Conservation (phyloP, 2,888 invertebrate genomes). For the Selenia dentaria region DNA sequence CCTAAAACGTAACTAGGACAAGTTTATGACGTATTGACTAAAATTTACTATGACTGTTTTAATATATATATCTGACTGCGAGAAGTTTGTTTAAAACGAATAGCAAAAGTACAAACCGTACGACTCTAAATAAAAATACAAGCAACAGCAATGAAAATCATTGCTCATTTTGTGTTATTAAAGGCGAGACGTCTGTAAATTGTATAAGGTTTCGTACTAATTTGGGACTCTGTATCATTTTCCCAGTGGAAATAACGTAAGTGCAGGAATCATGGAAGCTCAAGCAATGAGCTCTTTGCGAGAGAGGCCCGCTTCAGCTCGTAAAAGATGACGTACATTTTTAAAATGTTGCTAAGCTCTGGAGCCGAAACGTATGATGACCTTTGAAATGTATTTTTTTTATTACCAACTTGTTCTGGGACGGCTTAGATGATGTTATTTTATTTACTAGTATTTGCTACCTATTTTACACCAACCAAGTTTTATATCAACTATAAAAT, state of each 20-base stretch:
- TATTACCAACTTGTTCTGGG: background rate
- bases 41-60: too few species aligned
- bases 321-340: slow-evolving; percentile 20
- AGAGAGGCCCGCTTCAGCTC: slow-evolving; percentile 25
- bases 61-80: too few species aligned
- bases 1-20: too few species aligned
- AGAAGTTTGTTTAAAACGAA: too few species aligned
- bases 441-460: too few species aligned
- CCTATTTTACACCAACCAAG: too few species aligned
- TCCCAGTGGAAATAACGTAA: slow-evolving; percentile 47
- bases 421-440: too few species aligned
- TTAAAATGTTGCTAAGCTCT: slow-evolving; percentile 14
- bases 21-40: too few species aligned
- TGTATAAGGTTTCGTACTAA: slow-evolving; percentile 21
- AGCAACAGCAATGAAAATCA: background rate
- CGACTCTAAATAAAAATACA: too few species aligned
- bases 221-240: slow-evolving; percentile 32
- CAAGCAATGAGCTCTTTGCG: slow-evolving; percentile 29
- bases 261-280: slow-evolving; percentile 38
- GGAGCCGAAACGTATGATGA: background rate
- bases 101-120: too few species aligned
- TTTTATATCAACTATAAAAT: too few species aligned
- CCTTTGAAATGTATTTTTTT: slow-evolving; percentile 3
- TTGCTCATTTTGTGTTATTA: background rate
- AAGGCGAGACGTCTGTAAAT: slow-evolving; percentile 6